phyloP scores from a whole-genome alignment of 2,888 invertebrate species.

The Molorchus minor region DNA sequence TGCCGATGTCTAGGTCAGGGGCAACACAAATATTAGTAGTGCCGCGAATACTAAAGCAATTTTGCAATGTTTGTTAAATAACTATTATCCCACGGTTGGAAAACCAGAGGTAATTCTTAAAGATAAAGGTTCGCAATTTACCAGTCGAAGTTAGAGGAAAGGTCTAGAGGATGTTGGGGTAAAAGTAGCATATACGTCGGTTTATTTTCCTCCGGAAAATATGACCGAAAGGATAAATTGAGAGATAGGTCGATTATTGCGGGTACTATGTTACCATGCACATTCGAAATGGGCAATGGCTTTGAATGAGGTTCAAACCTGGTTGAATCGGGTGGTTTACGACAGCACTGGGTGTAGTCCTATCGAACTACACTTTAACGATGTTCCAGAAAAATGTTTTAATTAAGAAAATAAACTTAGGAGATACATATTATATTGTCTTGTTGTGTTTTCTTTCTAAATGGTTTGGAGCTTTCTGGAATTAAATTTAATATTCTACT shows the following conservation, averaged over 20 bases:
- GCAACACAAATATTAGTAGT: background rate
- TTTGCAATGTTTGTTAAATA: background rate
- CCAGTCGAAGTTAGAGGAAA: background rate
- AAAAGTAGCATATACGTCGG: no score
- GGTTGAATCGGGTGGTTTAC: conserved; percentile 27
- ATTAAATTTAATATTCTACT: no score
- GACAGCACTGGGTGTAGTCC: conserved; percentile 12
- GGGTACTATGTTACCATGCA: conserved; percentile 26
- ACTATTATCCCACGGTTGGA: background rate
- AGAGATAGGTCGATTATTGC: conserved; percentile 29
- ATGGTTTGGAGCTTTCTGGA: no score
- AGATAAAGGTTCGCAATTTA: conserved; percentile 11
- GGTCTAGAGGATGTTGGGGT: background rate
- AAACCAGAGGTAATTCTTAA: background rate
- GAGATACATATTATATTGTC: no score
- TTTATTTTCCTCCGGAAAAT: no score
- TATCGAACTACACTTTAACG: no score
- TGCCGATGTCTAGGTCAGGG: background rate
- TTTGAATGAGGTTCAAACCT: conserved; percentile 19
- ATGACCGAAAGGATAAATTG: no score
- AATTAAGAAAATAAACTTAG: no score
- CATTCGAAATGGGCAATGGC: conserved; percentile 33
- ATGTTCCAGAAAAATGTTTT: no score
- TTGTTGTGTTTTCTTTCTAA: no score
- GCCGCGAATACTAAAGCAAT: background rate